Base-by-base conservation (phyloP, 1,140 invertebrate species). In the Drosophila fuyamai region DNA sequence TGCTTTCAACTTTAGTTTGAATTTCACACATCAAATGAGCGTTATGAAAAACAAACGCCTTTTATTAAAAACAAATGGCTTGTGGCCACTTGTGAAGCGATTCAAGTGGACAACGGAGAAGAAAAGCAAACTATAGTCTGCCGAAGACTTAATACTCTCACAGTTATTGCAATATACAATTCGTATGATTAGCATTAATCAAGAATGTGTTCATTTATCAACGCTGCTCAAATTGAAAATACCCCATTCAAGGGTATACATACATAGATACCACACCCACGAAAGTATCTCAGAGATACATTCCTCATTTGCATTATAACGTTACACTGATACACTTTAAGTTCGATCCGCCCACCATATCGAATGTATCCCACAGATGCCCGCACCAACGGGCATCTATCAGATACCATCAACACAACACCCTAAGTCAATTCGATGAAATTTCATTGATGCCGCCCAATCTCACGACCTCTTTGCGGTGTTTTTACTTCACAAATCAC, bases 401-500 rank as follows among this genome's bases (percentile, higher is more conserved):
- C 35, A 40, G 16, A 35, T 29, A 57, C 14, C 4, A 41, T 10
- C 14, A 63, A 27, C 59, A 27, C 59, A 57, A 29, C 60, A 65
- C 46, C 46, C 41, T 35, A 18, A 66, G 29, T 32, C 29, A 32
- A 35, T 48, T 14, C 36, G 41, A 50, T 58, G 36, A 71, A 71
- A 50, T 48, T 41, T 50, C 61, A 65, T 65, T 57, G 61, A 65
- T 55, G 40, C 38, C 29, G 58, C 14, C 50, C 13, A 16, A 43
- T 23, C 13, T 6, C 7, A 13, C 35, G 18, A 55, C 35, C 38
- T 43, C 48, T 63, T 18, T 48, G 18, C 13, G 8, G 18, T 56
- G 38, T 71, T 71, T 70, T 53, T 44, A 79, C 71, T 71, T 50
- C 81, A 82, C 80, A 82, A 82, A 82, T 82, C 79, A 82, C 58